Conservation (phyloP, 2,113 vertebrate genomes). For the Xiphophorus hellerii region DNA sequence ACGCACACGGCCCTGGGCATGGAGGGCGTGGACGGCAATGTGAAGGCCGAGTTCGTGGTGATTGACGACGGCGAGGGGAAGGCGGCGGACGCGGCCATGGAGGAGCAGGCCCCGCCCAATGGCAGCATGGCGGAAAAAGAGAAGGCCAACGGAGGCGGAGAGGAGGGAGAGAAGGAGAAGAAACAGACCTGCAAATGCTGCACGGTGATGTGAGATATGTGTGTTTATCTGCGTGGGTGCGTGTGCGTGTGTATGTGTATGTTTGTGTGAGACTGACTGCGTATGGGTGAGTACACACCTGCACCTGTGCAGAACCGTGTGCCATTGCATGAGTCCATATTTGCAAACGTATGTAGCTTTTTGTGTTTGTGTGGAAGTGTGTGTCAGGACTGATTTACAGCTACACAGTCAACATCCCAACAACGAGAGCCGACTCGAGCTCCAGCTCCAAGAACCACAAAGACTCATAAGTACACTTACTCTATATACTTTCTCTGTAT, state of each 20-base stretch:
- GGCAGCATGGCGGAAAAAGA: slow-evolving; percentile 84
- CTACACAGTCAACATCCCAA: slow-evolving; percentile 61
- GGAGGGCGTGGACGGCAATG: slow-evolving; percentile 84
- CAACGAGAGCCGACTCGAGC: slow-evolving; percentile 64
- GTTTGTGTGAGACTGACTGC: slow-evolving; percentile 1
- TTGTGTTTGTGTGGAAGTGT: slow-evolving; percentile 39
- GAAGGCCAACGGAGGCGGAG: slow-evolving; percentile 83
- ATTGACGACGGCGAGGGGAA: slow-evolving; percentile 90
- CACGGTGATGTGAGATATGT: slow-evolving; percentile 88
- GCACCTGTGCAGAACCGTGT: slow-evolving; percentile 38
- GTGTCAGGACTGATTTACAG: slow-evolving; percentile 63
- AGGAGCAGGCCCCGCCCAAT: slow-evolving; percentile 83
- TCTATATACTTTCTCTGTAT: slow-evolving; percentile 77
- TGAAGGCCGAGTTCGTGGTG: slow-evolving; percentile 94
- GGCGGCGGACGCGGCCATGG: slow-evolving; percentile 69
- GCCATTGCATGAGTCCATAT: slow-evolving; percentile 58
- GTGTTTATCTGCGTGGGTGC: slow-evolving; percentile 12
- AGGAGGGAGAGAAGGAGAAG: slow-evolving; percentile 78
- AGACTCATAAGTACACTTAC: slow-evolving; percentile 72
- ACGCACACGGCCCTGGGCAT: slow-evolving; percentile 87
- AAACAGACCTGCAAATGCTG: slow-evolving; percentile 96
- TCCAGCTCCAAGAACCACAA: slow-evolving; percentile 70
- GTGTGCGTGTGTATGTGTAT: slow-evolving; percentile 12
- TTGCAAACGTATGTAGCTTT: slow-evolving; percentile 49
- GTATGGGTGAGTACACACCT: slow-evolving; percentile 29